A percentile compares a stretch with the other conserved stretches of the same genome.
phyloP scores from a whole-genome alignment of 2,797 vertebrate genomes.

The Taenioides sp. region DNA sequence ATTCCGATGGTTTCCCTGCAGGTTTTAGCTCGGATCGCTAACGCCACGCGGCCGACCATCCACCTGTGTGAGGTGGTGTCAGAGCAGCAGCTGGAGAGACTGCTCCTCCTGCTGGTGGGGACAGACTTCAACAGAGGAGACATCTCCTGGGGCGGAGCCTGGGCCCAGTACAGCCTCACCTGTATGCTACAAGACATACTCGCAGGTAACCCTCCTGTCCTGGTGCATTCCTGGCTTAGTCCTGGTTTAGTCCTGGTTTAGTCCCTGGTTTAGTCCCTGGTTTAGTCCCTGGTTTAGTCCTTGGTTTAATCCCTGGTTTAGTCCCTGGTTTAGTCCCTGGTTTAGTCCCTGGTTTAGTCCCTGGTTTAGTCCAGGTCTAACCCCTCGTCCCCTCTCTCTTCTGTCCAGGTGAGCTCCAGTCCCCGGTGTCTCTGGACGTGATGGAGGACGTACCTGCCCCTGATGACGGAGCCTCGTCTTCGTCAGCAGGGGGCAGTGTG shows the following conservation, averaged over 20 bases:
- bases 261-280: no score
- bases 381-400: background rate
- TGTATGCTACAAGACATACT: slow-evolving; percentile 99
- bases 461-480: slow-evolving; percentile 88
- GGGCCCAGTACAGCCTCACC: slow-evolving; percentile 98
- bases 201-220: slow-evolving; percentile 78
- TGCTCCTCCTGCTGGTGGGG: slow-evolving; percentile 93
- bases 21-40: slow-evolving; percentile 97
- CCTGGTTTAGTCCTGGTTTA: background rate
- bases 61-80: slow-evolving; percentile 97
- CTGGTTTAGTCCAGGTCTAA: no score
- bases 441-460: slow-evolving; percentile 88
- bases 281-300: background rate
- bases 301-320: background rate
- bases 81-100: slow-evolving; percentile 92
- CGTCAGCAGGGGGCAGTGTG: slow-evolving; percentile 70
- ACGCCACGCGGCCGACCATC: slow-evolving; percentile 95
- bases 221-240: background rate
- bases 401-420: slow-evolving; percentile 87
- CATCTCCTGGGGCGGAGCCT: slow-evolving; percentile 98
- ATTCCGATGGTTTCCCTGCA: slow-evolving; percentile 41
- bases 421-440: slow-evolving; percentile 85
- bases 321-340: no score
- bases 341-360: no score
- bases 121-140: slow-evolving; percentile 98